Evolutionary conservation across 1,140 invertebrate species (phyloP).

Genomic region (Pseudobourletiella spinata): DNA sequence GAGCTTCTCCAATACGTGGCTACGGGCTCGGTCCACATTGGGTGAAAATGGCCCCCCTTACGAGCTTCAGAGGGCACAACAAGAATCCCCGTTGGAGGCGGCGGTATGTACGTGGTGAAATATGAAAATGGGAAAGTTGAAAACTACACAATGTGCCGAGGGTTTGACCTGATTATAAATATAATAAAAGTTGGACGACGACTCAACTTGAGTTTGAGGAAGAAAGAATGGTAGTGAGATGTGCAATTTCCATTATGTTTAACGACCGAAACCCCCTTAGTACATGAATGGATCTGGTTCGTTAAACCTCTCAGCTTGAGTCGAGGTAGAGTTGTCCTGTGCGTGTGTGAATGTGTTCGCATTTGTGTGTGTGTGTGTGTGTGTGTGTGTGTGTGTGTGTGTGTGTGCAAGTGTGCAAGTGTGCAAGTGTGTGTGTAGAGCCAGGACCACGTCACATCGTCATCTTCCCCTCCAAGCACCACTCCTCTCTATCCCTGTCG

Average conservation of each 20-base stretch:
- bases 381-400: not conserved
- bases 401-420: not conserved
- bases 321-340: too few relatives aligned
- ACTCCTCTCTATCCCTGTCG: not conserved
- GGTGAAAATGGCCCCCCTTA: too few relatives aligned
- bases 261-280: slow-evolving; percentile 4
- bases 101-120: not conserved
- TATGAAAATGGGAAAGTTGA: not conserved
- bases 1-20: too few relatives aligned
- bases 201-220: not conserved
- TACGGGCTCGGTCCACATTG: too few relatives aligned
- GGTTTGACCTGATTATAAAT: not conserved
- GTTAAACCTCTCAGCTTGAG: slow-evolving; percentile 8
- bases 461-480: not conserved
- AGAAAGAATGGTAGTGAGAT: not conserved
- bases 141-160: too few relatives aligned
- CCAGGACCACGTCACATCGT: too few relatives aligned
- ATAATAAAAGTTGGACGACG: not conserved
- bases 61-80: too few relatives aligned
- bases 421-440: not conserved
- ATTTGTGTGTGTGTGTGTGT: not conserved
- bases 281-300: slow-evolving; percentile 9
- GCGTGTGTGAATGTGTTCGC: too few relatives aligned
- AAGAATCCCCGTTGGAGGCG: too few relatives aligned
- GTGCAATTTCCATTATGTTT: slow-evolving; percentile 4